Evolutionary conservation across 2,888 invertebrate genomes (phyloP).

Genomic region (Acanthococcus lagerstroemiae): DNA sequence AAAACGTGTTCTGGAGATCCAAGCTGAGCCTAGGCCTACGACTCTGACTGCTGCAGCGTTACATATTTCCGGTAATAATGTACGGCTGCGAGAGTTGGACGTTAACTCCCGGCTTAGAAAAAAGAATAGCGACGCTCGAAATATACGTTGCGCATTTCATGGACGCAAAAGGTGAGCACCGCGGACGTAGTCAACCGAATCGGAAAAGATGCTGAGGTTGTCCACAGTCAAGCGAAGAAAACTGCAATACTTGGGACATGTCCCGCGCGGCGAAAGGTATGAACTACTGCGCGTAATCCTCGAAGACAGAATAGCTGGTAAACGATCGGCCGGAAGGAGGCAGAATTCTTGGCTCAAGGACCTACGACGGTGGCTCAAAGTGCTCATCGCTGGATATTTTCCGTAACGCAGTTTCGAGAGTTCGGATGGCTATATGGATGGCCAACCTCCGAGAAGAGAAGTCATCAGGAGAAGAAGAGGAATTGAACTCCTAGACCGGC

Average conservation of each 20-base stretch:
- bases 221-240: background rate
- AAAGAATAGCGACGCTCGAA: background rate
- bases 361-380: background rate
- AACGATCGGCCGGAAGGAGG: background rate
- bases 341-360: no score
- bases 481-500: background rate
- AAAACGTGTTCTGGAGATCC: background rate
- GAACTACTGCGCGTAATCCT: background rate
- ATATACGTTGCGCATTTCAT: background rate
- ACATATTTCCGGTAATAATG: background rate
- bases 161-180: background rate
- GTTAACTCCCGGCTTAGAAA: background rate
- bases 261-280: no score
- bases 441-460: background rate
- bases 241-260: background rate
- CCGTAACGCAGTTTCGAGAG: background rate
- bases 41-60: background rate
- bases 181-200: background rate
- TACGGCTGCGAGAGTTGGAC: slow-evolving; percentile 3
- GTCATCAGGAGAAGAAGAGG: background rate
- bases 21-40: background rate
- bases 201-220: background rate
- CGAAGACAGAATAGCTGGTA: background rate
- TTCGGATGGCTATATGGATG: background rate
- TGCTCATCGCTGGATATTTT: background rate